Conservation (phyloP, 2,797 vertebrate species). For the Chiloscyllium punctatum region DNA sequence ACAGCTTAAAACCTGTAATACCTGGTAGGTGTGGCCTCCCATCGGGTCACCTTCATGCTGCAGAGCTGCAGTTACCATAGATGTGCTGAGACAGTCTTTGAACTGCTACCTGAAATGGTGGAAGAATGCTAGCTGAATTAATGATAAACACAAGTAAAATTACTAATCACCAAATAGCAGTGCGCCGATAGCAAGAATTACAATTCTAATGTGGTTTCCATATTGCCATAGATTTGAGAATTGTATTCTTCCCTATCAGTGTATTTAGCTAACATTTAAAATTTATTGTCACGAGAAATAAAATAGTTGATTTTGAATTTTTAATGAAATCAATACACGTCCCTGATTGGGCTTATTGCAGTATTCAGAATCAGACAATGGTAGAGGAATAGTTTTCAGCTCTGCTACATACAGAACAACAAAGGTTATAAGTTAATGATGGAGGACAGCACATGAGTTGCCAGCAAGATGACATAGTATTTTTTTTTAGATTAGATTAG, state of each 20-base stretch:
- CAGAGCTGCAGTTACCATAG: not conserved
- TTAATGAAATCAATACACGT: not conserved
- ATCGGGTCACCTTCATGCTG: constrained; percentile 22
- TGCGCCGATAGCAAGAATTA: not conserved
- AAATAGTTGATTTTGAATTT: no score
- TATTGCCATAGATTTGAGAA: not conserved
- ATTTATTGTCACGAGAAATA: no score
- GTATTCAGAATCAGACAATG: not conserved
- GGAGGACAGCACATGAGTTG: not conserved
- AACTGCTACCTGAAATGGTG: constrained; percentile 1
- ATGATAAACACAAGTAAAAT: not conserved
- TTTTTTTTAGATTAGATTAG: no score
- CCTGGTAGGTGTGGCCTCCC: not conserved
- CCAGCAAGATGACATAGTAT: not conserved
- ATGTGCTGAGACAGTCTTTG: not conserved
- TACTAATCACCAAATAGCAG: not conserved
- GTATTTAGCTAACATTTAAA: not conserved
- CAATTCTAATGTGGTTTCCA: not conserved
- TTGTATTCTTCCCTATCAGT: not conserved
- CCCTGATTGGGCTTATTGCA: not conserved
- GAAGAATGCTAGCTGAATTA: not conserved
- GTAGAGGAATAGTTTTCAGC: not conserved
- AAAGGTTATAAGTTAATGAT: not conserved
- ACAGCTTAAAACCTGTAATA: not conserved
- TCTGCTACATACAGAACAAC: not conserved